phyloP scores from a whole-genome alignment of 2,888 invertebrate genomes.

The Acleris emargana region DNA sequence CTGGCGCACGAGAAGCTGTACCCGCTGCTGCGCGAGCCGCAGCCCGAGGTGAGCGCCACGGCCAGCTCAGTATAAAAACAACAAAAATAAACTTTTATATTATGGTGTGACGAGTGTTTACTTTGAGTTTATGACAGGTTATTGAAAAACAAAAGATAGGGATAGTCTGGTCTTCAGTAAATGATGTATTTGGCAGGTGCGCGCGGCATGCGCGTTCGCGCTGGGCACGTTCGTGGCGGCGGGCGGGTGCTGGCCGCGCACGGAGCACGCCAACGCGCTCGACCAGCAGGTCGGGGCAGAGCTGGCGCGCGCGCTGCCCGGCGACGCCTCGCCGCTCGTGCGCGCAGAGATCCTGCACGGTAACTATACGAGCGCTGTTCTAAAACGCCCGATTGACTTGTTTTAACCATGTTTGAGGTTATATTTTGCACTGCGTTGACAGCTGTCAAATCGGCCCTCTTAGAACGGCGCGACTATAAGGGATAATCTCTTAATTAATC shows the following conservation, averaged over 20 bases:
- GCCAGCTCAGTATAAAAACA: neutral
- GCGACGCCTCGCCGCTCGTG: constrained; percentile 95
- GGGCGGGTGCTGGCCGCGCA: constrained; percentile 88
- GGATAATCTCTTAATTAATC: too few relatives aligned
- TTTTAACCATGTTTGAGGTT: too few relatives aligned
- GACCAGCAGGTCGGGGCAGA: constrained; percentile 96
- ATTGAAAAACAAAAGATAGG: too few relatives aligned
- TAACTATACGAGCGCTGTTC: constrained; percentile 51
- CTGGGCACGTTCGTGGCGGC: constrained; percentile 96
- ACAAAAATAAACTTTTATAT: too few relatives aligned
- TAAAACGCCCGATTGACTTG: neutral
- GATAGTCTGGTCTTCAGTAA: neutral
- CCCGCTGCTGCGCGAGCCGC: constrained; percentile 89
- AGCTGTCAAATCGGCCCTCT: too few relatives aligned
- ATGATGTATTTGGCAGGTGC: constrained; percentile 79
- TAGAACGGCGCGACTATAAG: too few relatives aligned
- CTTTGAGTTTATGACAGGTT: too few relatives aligned
- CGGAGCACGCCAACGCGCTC: constrained; percentile 96
- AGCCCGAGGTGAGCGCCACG: constrained; percentile 85
- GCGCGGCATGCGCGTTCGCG: constrained; percentile 97
- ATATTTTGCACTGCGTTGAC: too few relatives aligned
- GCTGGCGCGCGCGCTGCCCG: constrained; percentile 87
- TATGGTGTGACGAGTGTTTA: too few relatives aligned
- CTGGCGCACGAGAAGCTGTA: constrained; percentile 98
- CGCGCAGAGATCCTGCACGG: constrained; percentile 94